Evolutionary conservation across 2,888 invertebrate genomes (phyloP), one percentile per base, ranked within the genome.

Genomic region (Microctonus brassicae): DNA sequence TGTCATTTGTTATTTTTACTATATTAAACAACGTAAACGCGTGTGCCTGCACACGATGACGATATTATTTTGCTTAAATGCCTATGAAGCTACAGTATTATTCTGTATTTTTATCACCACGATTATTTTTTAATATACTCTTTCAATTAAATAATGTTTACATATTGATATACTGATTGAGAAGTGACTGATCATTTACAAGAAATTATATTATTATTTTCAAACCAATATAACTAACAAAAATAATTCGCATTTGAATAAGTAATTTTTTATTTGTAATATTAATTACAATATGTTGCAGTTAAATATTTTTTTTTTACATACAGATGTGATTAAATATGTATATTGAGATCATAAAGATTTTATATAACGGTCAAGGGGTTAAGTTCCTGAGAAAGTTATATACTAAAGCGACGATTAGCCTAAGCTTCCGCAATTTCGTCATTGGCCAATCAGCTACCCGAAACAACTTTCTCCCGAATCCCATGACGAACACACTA

Each of bases 341-440:
- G n/a, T 17, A 58, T 26, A 52, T 62, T 4, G n/a, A 62, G 26
- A 62, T 57, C n/a, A 34, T 11, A 26, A 62, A 29, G 22, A 29
- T 29, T 81, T 81, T 81, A 81, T 81, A 77, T 80, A 81, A 81
- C 78, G 80, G 79, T 80, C 81, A 80, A 80, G 77, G 79, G 81
- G 79, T 81, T 79, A 79, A 80, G 77, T 75, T 77, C 76, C 80
- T 80, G 81, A 77, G 81, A 81, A 81, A 81, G 81, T 81, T 81
- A n/a, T 39, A 39, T 39, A 79, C 76, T 78, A 81, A 77, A 80
- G 78, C 80, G 77, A 72, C 76, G 77, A 80, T 80, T 78, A 78
- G 77, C 70, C 72, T 76, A 78, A 80, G 80, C 82, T 83, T 83
- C 82, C 83, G 82, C 75, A 80, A 82, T 83, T 82, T 82, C 83